phyloP scores from a whole-genome alignment of 2,797 vertebrate species.

The Mustela erminea region DNA sequence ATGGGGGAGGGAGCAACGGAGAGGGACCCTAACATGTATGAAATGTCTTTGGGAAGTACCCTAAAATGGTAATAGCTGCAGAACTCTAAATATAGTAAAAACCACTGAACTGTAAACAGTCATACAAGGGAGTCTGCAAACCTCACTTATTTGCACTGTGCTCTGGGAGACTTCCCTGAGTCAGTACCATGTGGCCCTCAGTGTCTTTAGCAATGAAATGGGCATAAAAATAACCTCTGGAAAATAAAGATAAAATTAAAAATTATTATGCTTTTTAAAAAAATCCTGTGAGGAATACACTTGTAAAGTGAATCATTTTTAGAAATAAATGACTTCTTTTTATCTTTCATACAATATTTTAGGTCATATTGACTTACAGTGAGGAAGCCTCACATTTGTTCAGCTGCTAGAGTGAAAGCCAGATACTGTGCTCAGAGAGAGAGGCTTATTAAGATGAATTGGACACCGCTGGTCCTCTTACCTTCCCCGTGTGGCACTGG shows the following conservation, averaged over 20 bases:
- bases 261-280: background rate
- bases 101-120: background rate
- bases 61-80: background rate
- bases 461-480: rapidly evolving
- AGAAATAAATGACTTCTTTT: background rate
- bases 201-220: background rate
- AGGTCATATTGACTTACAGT: background rate
- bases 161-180: background rate
- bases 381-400: background rate
- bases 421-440: background rate
- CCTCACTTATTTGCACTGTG: background rate
- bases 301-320: background rate
- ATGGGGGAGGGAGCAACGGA: background rate
- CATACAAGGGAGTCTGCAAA: background rate
- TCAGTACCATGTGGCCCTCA: background rate
- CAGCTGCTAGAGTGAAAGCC: background rate
- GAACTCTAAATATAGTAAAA: background rate
- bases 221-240: background rate
- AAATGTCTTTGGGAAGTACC: background rate
- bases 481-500: background rate
- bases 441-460: background rate
- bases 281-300: background rate
- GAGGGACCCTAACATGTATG: background rate
- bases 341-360: background rate
- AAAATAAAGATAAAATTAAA: slow-evolving; percentile 21